A percentile compares a stretch with the other conserved stretches of the same genome.
Conservation (phyloP, 2,888 invertebrate genomes). For the Amphipyra tragopoginis region DNA sequence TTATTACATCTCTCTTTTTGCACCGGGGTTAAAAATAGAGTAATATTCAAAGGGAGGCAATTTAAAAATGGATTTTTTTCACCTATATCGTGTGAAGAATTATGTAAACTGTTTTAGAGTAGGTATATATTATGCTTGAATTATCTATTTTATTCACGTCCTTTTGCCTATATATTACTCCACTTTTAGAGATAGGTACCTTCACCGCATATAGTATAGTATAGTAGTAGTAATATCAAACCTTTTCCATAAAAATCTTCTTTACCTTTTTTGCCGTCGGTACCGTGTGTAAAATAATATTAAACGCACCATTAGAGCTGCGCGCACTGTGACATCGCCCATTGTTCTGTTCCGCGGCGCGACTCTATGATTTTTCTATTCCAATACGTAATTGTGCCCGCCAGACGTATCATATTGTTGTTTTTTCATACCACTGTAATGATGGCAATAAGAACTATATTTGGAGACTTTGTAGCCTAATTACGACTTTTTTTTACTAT, state of each 20-base stretch:
- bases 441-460: neutral
- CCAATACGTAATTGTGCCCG: slow-evolving; percentile 46
- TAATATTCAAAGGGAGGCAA: too few species aligned
- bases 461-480: neutral
- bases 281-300: slow-evolving; percentile 78
- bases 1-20: too few species aligned
- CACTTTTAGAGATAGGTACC: too few species aligned
- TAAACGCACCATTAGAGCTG: slow-evolving; percentile 83
- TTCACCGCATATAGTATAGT: neutral
- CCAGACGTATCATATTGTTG: slow-evolving; percentile 22
- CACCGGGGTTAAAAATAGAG: too few species aligned
- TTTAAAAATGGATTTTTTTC: too few species aligned
- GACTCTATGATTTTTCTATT: slow-evolving; percentile 59
- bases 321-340: slow-evolving; percentile 78
- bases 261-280: slow-evolving; percentile 35
- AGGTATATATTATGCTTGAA: too few species aligned
- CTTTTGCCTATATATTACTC: too few species aligned
- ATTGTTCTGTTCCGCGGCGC: slow-evolving; percentile 77
- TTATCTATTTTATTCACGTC: too few species aligned
- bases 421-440: slow-evolving; percentile 15
- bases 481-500: too few species aligned
- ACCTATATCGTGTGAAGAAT: too few species aligned
- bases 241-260: neutral
- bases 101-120: too few species aligned
- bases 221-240: too few species aligned